phyloP scores from a whole-genome alignment of 1,140 invertebrate genomes.

The Drosophila novamexicana region DNA sequence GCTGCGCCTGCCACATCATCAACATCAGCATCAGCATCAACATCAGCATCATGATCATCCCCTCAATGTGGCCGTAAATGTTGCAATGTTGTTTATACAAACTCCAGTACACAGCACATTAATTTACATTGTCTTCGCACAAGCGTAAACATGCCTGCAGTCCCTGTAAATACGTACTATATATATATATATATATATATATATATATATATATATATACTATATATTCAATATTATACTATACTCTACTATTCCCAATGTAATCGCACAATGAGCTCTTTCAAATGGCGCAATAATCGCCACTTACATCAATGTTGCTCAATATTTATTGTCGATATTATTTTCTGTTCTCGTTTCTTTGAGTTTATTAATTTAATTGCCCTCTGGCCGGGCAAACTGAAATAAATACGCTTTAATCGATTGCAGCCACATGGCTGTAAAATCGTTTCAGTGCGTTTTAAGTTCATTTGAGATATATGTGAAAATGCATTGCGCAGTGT shows the following conservation, averaged over 20 bases:
- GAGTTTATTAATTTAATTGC: slow-evolving; percentile 56
- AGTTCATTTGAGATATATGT: slow-evolving; percentile 2
- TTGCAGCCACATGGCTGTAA: slow-evolving; percentile 9
- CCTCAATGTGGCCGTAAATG: slow-evolving; percentile 15
- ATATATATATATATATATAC: not conserved
- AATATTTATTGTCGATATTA: slow-evolving; percentile 61
- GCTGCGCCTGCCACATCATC: not conserved
- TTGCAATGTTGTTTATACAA: slow-evolving; percentile 71
- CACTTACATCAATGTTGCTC: slow-evolving; percentile 72
- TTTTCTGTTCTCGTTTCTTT: slow-evolving; percentile 9
- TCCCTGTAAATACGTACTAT: slow-evolving; percentile 19
- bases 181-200: not conserved
- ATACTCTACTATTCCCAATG: slow-evolving; percentile 17
- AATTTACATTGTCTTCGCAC: slow-evolving; percentile 75
- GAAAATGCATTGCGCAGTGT: slow-evolving; percentile 12
- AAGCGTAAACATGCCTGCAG: slow-evolving; percentile 63
- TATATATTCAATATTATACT: not conserved
- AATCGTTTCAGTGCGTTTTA: slow-evolving; percentile 30
- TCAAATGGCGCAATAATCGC: slow-evolving; percentile 72
- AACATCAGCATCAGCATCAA: slow-evolving; percentile 5
- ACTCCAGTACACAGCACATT: slow-evolving; percentile 68
- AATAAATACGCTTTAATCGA: not conserved
- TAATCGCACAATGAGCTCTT: slow-evolving; percentile 57
- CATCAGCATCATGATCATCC: not conserved
- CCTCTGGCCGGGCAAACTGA: not conserved